A percentile compares a stretch with the other conserved stretches of the same genome.
These are phyloP conservation scores for Podarcis siculus DNA, from an alignment of 2,797 vertebrate species.

Conservation along the genomic window DNA sequence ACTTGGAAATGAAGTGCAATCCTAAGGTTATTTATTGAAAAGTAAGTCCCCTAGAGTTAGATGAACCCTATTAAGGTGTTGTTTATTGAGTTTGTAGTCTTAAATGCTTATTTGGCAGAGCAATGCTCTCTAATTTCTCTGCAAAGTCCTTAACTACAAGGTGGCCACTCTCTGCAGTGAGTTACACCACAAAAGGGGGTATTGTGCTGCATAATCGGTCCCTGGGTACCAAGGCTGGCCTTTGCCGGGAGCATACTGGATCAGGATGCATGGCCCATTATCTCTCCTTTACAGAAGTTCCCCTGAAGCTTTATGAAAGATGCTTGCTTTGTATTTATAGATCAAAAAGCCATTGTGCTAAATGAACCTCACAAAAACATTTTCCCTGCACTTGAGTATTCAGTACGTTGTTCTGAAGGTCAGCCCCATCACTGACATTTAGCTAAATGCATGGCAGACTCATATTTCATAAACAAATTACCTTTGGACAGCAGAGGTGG, in stretches of 20 bases:
- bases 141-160: background rate
- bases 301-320: slow-evolving; percentile 34
- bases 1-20: background rate
- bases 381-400: slow-evolving; percentile 40
- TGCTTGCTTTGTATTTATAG: slow-evolving; percentile 52
- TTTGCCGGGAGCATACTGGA: slow-evolving; percentile 22
- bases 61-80: background rate
- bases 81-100: background rate
- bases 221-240: background rate
- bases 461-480: slow-evolving; percentile 67
- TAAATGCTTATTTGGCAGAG: background rate
- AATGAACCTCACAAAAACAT: slow-evolving; percentile 41
- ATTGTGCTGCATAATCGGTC: background rate
- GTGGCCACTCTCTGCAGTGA: background rate
- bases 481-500: slow-evolving; percentile 35
- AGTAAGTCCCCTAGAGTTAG: background rate
- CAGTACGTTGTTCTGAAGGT: slow-evolving; percentile 43
- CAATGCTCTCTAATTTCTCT: background rate
- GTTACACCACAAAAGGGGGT: background rate
- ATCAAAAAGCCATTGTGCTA: slow-evolving; percentile 51
- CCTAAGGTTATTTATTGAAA: background rate
- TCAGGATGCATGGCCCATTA: slow-evolving; percentile 11
- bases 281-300: slow-evolving; percentile 35
- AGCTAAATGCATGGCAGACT: slow-evolving; percentile 60
- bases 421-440: slow-evolving; percentile 57